These are phyloP conservation scores for Drosophila fulvimacula DNA, from an alignment of 2,888 invertebrate species.

Conservation along the genomic window DNA sequence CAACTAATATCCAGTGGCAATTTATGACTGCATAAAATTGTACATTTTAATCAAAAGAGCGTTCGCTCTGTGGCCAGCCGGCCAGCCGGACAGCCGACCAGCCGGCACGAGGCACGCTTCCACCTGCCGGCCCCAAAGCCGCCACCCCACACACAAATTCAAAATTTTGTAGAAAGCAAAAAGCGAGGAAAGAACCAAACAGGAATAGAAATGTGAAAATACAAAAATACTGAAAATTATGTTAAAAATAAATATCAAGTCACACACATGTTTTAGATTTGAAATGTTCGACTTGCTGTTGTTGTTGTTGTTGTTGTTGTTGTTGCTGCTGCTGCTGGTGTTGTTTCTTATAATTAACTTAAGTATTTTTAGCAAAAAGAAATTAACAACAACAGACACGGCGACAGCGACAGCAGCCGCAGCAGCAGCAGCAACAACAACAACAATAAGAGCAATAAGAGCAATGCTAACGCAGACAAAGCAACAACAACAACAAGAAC, in stretches of 20 bases:
- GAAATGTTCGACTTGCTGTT: conserved; percentile 50
- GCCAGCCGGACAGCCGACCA: background rate
- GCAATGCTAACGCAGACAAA: conserved; percentile 11
- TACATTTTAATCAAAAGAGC: conserved; percentile 32
- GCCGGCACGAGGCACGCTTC: conserved; percentile 12
- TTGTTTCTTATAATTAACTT: conserved; percentile 75
- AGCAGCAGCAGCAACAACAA: conserved; percentile 9
- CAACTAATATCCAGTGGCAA: conserved; percentile 59
- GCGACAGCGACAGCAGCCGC: conserved; percentile 21
- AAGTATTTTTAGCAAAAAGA: conserved; percentile 72
- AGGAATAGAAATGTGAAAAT: conserved; percentile 21
- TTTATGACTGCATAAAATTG: conserved; percentile 59
- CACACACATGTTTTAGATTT: conserved; percentile 78
- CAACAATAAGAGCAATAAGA: conserved; percentile 23
- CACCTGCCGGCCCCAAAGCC: conserved; percentile 30
- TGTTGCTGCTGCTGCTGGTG: conserved; percentile 37
- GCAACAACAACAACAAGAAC: background rate
- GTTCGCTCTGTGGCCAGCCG: background rate
- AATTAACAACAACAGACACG: conserved; percentile 42
- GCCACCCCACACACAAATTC: background rate
- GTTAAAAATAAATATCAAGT: conserved; percentile 77
- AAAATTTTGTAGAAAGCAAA: conserved; percentile 3
- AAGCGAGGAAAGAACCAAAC: background rate
- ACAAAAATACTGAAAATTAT: conserved; percentile 37
- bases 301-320: conserved; percentile 31